These are phyloP conservation scores for Rhyacophila brunnea DNA, from an alignment of 1,140 invertebrate species.

Conservation along the genomic window DNA sequence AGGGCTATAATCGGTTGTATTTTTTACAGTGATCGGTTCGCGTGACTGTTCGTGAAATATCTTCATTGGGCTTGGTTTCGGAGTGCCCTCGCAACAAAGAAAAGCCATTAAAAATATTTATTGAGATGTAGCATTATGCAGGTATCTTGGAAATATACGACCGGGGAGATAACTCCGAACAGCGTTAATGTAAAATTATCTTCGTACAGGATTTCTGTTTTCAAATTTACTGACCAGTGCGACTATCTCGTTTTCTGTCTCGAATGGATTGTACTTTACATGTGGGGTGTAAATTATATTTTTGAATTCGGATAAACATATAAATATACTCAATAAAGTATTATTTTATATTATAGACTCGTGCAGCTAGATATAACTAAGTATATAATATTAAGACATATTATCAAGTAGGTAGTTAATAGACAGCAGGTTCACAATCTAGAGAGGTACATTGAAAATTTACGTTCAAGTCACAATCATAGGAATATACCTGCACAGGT, in stretches of 20 bases:
- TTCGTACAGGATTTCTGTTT: slow-evolving; percentile 29
- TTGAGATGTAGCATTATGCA: slow-evolving; percentile 36
- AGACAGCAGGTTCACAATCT: no score
- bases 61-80: slow-evolving; percentile 32
- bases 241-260: slow-evolving; percentile 15
- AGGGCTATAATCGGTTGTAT: slow-evolving; percentile 9
- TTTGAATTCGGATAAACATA: no score
- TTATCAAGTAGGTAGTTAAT: no score
- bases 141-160: slow-evolving; percentile 34
- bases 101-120: slow-evolving; percentile 37
- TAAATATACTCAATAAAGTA: no score
- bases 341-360: no score
- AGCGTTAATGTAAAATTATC: slow-evolving; percentile 33
- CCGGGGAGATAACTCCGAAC: slow-evolving; percentile 30
- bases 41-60: slow-evolving; percentile 34
- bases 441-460: no score
- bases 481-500: no score
- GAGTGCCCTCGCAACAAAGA: slow-evolving; percentile 33
- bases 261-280: background rate
- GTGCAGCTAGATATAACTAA: no score
- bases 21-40: slow-evolving; percentile 25
- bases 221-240: slow-evolving; percentile 23
- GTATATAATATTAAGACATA: no score
- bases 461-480: no score
- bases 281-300: no score